Base-by-base conservation (phyloP, 2,888 invertebrate species). In the Dermolepida albohirtum region DNA sequence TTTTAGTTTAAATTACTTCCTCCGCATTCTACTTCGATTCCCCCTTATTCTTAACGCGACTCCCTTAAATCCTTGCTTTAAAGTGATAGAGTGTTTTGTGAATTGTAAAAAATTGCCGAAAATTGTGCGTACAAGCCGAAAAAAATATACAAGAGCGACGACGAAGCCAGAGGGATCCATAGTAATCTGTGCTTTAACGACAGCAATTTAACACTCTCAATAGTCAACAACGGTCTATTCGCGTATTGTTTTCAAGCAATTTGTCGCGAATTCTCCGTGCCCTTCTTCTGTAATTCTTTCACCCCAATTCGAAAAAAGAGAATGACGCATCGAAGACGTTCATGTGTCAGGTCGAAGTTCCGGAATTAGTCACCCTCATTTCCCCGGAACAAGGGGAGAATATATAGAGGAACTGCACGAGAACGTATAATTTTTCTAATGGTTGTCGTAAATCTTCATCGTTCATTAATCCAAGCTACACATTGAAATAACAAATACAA, bases 351-450 rank as follows among this genome's bases (percentile, higher is more conserved):
- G 40, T 34, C 40, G 54, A 59, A 59, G 34, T n/a, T 10, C 59
- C 29, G 59, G 59, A 44, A 59, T 59, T 59, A 59, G 59, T 59
- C 59, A 59, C 59, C 44, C 44, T 27, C 27, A 27, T 27, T 50
- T 50, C 11, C 10, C 44, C 59, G 10, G 29, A 44, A 14, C 43
- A 8, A 34, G 27, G 17, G 14, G 59, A 29, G 59, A 29, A 29
- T 59, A 12, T 27, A 12, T 22, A 27, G 12, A 34, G 40, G 54
- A 54, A 54, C 54, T 54, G 40, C 54, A 54, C 16, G 44, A 29
- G 27, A 59, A 47, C 44, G 59, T 59, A 47, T 59, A 59, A 59
- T 59, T 59, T 59, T 59, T 59, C 59, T 47, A 59, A 59, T 47
- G 59, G 59, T 44, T 1, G 29, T 14, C 43, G 59, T 59, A 59